A percentile compares a stretch with the other conserved stretches of the same genome.
Evolutionary conservation across 2,113 vertebrate genomes (phyloP).

Genomic region (Cynopterus brachyotis): DNA sequence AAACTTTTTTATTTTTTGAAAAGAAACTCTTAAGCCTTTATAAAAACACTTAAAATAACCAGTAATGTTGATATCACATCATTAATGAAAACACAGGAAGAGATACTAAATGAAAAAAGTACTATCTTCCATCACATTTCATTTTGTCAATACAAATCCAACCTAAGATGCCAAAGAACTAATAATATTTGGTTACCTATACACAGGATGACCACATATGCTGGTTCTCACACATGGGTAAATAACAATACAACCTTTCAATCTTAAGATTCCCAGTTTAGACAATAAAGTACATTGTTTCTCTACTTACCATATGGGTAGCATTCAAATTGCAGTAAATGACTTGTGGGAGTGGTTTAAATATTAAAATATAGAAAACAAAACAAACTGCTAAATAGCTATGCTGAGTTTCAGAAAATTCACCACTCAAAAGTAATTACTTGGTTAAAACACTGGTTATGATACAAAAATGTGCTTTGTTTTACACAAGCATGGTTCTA

Average conservation of each 20-base stretch:
- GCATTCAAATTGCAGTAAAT: neutral
- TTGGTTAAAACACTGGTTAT: neutral
- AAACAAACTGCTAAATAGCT: neutral
- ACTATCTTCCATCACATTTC: neutral
- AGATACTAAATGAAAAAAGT: neutral
- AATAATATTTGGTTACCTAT: neutral
- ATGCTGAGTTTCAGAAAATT: neutral
- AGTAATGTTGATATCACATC: neutral
- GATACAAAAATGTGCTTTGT: neutral
- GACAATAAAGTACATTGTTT: neutral
- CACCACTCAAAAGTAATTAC: neutral
- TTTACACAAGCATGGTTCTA: neutral
- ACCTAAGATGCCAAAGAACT: neutral
- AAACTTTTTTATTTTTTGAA: conserved; percentile 3
- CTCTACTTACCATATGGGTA: neutral
- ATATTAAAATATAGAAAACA: neutral
- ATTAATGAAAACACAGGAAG: neutral
- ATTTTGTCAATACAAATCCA: neutral
- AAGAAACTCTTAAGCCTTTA: neutral
- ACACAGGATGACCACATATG: neutral
- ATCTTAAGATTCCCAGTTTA: neutral
- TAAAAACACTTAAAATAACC: conserved; percentile 33
- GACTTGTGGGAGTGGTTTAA: neutral
- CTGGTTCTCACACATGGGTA: neutral
- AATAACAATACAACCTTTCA: neutral